Evolutionary conservation across 2,113 vertebrate genomes (phyloP).

Genomic region (Chiloscyllium plagiosum): DNA sequence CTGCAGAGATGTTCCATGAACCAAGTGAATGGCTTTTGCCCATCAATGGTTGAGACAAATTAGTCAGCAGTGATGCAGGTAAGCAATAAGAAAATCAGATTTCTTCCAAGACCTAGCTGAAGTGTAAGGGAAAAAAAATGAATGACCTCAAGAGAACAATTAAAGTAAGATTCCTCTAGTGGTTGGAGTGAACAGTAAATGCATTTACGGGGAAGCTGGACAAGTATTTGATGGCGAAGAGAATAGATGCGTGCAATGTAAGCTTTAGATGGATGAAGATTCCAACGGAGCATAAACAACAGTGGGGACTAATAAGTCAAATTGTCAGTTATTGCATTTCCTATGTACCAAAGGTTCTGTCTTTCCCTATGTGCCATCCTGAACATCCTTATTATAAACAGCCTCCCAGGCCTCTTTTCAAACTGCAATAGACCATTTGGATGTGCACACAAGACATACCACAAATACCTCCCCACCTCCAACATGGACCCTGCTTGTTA

Average conservation of each 20-base stretch:
- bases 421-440: too few species aligned
- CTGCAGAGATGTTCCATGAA: background rate
- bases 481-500: background rate
- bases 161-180: background rate
- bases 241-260: too few species aligned
- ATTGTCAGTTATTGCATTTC: too few species aligned
- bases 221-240: too few species aligned
- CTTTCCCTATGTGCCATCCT: background rate
- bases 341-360: background rate
- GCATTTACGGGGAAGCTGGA: too few species aligned
- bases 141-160: background rate
- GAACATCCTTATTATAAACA: background rate
- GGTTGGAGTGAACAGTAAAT: too few species aligned
- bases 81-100: background rate
- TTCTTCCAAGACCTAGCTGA: background rate
- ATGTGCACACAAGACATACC: too few species aligned
- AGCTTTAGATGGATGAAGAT: too few species aligned
- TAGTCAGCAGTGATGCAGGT: background rate
- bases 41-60: background rate
- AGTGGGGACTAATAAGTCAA: too few species aligned
- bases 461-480: too few species aligned
- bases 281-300: too few species aligned
- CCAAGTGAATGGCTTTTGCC: background rate
- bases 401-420: too few species aligned
- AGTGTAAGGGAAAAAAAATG: background rate